Evolutionary conservation across 1,140 invertebrate species (phyloP), one percentile per base, ranked within the genome.

Genomic region (Lethrus apterus): DNA sequence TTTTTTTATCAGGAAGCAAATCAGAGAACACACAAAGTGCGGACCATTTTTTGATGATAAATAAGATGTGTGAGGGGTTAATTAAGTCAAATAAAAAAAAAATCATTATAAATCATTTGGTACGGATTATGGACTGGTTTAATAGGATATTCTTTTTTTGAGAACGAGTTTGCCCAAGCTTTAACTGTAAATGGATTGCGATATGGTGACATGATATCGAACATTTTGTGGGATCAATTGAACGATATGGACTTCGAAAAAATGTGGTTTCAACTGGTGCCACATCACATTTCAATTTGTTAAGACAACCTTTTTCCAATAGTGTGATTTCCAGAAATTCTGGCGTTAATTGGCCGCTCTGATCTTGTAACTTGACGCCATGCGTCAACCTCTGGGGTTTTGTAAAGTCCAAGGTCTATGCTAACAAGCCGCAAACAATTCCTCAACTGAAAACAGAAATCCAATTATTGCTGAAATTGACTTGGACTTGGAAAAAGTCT

Each of bases 371-470:
- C 24, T 26, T 26, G 24, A 26, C 24, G 24, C 24, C n/a, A 26
- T 26, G 24, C 5, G n/a, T n/a, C 7, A 8, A 8, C 7, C 32
- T 34, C 13, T 34, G 13, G 32, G 9, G 13, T 34, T 34, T 34
- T 34, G 7, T n/a, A 7, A 34, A 34, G 13, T 34, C 32, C 5
- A 34, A 34, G 32, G 32, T 34, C 13, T 34, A 34, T 34, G 32
- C 13, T 34, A 15, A 14, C 5, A 34, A 34, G 13, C 9, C 14
- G 5, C 32, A 34, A 34, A 34, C 32, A 34, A 34, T 34, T 34
- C 13, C 5, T n/a, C 7, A 34, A 34, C 32, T 34, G 9, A 34
- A 34, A 34, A 34, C 14, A 34, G 9, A 34, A 7, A 34, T 34
- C 32, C 14, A 34, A 34, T 34, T 34, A 34, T 34, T 34, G 7